A percentile compares a stretch with the other conserved stretches of the same genome.
Evolutionary conservation across 2,888 invertebrate species (phyloP).

Genomic region (Xylota segnis): DNA sequence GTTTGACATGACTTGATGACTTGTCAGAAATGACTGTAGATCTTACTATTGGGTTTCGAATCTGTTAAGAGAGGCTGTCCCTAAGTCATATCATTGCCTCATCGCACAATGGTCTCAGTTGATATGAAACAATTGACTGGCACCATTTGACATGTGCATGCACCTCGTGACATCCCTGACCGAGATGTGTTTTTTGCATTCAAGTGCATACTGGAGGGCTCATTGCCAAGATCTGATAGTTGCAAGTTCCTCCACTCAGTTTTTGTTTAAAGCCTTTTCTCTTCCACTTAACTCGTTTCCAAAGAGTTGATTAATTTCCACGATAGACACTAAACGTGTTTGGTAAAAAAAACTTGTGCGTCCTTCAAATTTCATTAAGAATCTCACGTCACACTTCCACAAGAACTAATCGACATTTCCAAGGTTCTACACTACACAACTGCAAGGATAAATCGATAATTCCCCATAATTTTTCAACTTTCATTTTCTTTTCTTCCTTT

Average conservation of each 20-base stretch:
- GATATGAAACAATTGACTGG: too few relatives aligned
- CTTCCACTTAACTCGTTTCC: conserved; percentile 11
- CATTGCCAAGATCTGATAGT: background rate
- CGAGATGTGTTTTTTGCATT: background rate
- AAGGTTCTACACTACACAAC: conserved; percentile 56
- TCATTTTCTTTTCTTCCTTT: conserved; percentile 49
- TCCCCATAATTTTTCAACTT: conserved; percentile 67
- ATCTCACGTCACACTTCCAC: conserved; percentile 35
- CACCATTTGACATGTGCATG: too few relatives aligned
- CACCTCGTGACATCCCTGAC: too few relatives aligned
- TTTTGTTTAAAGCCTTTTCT: background rate
- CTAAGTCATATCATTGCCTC: too few relatives aligned
- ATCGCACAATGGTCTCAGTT: too few relatives aligned
- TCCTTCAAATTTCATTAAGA: conserved; percentile 62
- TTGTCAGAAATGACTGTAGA: too few relatives aligned
- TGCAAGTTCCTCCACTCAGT: background rate
- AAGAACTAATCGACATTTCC: conserved; percentile 64
- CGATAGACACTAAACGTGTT: conserved; percentile 43
- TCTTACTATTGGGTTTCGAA: too few relatives aligned
- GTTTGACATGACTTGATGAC: too few relatives aligned
- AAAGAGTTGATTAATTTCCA: conserved; percentile 43
- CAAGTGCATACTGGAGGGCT: background rate
- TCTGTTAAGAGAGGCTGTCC: too few relatives aligned
- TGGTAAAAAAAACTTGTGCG: conserved; percentile 40
- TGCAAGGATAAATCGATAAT: conserved; percentile 70